Conservation (phyloP, 2,113 vertebrate genomes). For the Alectura lathami region DNA sequence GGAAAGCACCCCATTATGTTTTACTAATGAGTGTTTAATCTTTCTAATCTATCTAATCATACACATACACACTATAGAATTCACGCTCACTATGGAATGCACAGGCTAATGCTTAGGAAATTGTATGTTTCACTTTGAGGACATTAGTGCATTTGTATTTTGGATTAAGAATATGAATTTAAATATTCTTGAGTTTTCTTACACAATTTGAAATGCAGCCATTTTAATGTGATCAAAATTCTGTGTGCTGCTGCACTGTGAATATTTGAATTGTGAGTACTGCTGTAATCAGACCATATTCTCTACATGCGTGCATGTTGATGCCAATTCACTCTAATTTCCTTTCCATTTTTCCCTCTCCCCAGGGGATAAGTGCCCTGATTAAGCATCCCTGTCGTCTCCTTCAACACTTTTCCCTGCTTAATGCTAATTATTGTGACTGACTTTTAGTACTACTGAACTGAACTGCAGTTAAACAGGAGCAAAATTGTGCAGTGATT, state of each 20-base stretch:
- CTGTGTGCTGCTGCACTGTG: constrained; percentile 26
- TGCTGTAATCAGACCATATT: constrained; percentile 65
- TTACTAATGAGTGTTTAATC: constrained; percentile 68
- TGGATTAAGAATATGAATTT: constrained; percentile 68
- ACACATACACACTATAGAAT: constrained; percentile 38
- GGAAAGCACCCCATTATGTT: constrained; percentile 57
- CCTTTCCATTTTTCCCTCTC: constrained; percentile 61
- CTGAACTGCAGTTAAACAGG: constrained; percentile 37
- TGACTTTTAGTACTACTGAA: constrained; percentile 53
- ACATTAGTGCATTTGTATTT: constrained; percentile 69
- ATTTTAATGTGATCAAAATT: constrained; percentile 55
- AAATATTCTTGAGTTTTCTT: constrained; percentile 64
- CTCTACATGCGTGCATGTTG: constrained; percentile 41
- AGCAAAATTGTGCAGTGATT: neutral
- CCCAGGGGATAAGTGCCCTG: constrained; percentile 62
- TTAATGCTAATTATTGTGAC: constrained; percentile 53
- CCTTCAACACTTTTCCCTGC: constrained; percentile 41
- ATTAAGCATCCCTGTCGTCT: constrained; percentile 67
- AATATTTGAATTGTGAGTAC: constrained; percentile 45
- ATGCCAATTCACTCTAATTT: constrained; percentile 70
- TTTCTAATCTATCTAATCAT: constrained; percentile 70
- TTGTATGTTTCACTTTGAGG: constrained; percentile 69
- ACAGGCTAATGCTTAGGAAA: constrained; percentile 62
- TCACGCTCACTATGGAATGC: constrained; percentile 24
- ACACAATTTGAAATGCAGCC: constrained; percentile 56